Evolutionary conservation across 2,113 vertebrate genomes (phyloP), one percentile per base, ranked within the genome.

Genomic region (Salvelinus alpinus): DNA sequence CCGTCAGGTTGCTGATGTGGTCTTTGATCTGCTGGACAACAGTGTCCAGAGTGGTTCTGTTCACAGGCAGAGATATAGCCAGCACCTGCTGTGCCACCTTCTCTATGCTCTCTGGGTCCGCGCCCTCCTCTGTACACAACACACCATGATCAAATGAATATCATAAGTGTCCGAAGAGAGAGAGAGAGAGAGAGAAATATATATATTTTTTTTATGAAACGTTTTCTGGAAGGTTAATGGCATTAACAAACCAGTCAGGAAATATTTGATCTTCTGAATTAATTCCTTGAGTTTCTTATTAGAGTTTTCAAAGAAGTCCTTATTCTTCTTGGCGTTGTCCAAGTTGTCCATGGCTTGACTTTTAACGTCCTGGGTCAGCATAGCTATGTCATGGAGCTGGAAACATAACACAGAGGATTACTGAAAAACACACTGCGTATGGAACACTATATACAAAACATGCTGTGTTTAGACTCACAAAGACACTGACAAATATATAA

Each of bases 81-180:
- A 98, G 78, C 16, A 95, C 95, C 75, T 93, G 88, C 76, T 54
- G 82, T 3, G 95, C 95, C 84, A 96, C 92, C 72, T 95, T 90
- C 80, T 96, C 94, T 2, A 97, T 95, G 89, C 95, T 96, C 77
- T 91, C 90, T 0, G 95, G 95, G 78, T 96, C 95, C 0, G 95
- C 95, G 69, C 95, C 96, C 80, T 97, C 95, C 91, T 95, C 96
- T 97, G 87, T 0, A 2, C 9, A 74, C 6, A 34, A 78, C 9
- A 70, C 2, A 82, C 2, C 59, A 48, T 38, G 9, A 34, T 60
- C 66, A 79, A 25, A 13, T 6, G 1, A 20, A 24, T 57, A 64
- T 5, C 2, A 16, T 9, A 29, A 51, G 5, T 34, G 34, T 34
- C 34, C 34, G 7, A 34, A 34, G 34, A 34, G 34, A 29, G 29